Evolutionary conservation across 2,888 invertebrate species (phyloP), one percentile per base, ranked within the genome.

Genomic region (Orthonychiurus folsomi): DNA sequence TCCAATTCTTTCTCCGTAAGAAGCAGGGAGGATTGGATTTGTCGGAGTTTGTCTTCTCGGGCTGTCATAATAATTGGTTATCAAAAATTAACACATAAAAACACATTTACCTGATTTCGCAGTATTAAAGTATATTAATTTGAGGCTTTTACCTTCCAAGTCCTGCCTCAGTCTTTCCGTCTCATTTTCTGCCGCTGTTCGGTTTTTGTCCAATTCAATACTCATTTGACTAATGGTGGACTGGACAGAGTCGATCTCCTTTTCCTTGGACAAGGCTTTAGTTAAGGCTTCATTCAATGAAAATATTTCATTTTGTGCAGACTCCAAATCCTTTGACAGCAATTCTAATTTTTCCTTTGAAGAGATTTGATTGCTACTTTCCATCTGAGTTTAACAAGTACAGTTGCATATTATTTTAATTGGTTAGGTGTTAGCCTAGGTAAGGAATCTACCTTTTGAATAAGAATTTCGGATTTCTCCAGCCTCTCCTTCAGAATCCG

Each of bases 1-100:
- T 82, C 82, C 54, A 83, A 74, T 73, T 83, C 82, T 79, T 81
- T 80, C 74, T 82, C 81, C 20, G 81, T 80, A 69, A 81, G 74
- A 60, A 80, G 78, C 56, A 82, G 73, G 75, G 80, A 80, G 26
- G 80, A 79, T 68, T 79, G 76, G 9, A 80, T 77, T 64, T 68
- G 66, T 27, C 71, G 63, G 21, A 71, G 57, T 63, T 72, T 72
- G 50, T 59, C 65, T 48, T 72, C 72, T 3, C 72, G 63, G 24
- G 68, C 54, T n/a, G n/a, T n/a, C n/a, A n/a, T n/a, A n/a, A n/a
- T n/a, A n/a, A n/a, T n/a, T n/a, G n/a, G n/a, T n/a, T n/a, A n/a
- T n/a, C n/a, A n/a, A n/a, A n/a, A n/a, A n/a, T n/a, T n/a, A n/a
- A n/a, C n/a, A n/a, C n/a, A n/a, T n/a, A n/a, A n/a, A n/a, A n/a